These are phyloP conservation scores for Drosophila flavopinicola DNA, from an alignment of 2,888 invertebrate genomes.

Conservation along the genomic window DNA sequence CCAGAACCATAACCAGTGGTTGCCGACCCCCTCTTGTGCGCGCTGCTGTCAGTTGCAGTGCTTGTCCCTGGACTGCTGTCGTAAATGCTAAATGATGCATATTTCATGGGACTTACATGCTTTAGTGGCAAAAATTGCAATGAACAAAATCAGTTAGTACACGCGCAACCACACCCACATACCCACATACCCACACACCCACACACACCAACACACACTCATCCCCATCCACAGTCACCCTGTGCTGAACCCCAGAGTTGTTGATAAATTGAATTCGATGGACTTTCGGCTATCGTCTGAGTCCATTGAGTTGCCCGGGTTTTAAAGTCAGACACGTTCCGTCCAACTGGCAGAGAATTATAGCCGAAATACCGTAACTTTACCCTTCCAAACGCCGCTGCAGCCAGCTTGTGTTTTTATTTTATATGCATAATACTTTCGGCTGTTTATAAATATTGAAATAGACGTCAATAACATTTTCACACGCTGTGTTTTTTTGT, in stretches of 20 bases:
- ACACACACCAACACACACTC: not conserved
- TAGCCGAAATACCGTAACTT: conserved; percentile 6
- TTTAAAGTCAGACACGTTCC: conserved; percentile 43
- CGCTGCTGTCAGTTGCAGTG: conserved; percentile 58
- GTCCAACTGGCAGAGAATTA: conserved; percentile 12
- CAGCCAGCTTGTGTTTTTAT: conserved; percentile 18
- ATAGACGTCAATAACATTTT: conserved; percentile 77
- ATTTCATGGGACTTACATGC: conserved; percentile 62
- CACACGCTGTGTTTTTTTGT: conserved; percentile 53
- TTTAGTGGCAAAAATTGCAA: conserved; percentile 52
- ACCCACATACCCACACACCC: not conserved
- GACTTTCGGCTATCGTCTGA: conserved; percentile 20
- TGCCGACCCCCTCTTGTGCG: not conserved
- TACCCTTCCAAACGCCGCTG: not conserved
- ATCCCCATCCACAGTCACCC: not conserved
- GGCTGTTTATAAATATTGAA: conserved; percentile 76
- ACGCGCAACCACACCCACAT: conserved; percentile 6
- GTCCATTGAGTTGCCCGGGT: conserved; percentile 13
- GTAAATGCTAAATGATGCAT: conserved; percentile 72
- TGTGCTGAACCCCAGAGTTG: conserved; percentile 5
- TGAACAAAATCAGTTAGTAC: conserved; percentile 44
- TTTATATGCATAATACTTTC: conserved; percentile 41
- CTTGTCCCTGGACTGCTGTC: conserved; percentile 15
- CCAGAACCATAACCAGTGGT: conserved; percentile 23
- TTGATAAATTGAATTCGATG: conserved; percentile 60